Evolutionary conservation across 2,113 vertebrate species (phyloP).

Genomic region (Pteronura brasiliensis): DNA sequence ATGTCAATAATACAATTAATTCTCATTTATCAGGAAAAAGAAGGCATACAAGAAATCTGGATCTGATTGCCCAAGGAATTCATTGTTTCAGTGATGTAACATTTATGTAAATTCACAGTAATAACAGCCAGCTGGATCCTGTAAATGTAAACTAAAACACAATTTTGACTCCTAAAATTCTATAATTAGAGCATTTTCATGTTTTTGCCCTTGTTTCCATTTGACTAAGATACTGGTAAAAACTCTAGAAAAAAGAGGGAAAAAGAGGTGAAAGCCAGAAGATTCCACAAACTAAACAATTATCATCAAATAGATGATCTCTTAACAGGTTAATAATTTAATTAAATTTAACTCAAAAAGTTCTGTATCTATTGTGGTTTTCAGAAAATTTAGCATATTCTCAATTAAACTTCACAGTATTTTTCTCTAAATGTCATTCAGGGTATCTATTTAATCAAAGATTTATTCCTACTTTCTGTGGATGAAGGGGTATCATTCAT

Average conservation of each 20-base stretch:
- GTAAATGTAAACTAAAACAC: neutral
- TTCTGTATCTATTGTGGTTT: neutral
- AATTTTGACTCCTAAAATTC: neutral
- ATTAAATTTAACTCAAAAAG: conserved; percentile 5
- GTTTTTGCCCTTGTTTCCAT: neutral
- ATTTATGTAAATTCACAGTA: neutral
- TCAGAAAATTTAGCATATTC: neutral
- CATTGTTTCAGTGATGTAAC: neutral
- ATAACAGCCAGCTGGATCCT: neutral
- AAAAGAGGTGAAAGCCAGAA: neutral
- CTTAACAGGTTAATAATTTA: neutral
- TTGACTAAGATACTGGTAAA: neutral
- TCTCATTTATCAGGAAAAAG: neutral
- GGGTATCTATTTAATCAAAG: neutral
- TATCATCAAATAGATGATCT: neutral
- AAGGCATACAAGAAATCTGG: neutral
- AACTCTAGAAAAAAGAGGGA: neutral
- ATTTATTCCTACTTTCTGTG: neutral
- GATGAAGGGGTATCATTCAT: neutral
- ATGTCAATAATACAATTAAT: neutral
- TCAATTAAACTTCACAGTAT: neutral
- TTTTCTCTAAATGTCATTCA: neutral
- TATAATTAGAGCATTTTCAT: neutral
- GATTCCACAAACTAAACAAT: neutral
- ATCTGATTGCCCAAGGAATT: neutral